phyloP scores from a whole-genome alignment of 2,888 invertebrate genomes.

The Nycteola revayana region DNA sequence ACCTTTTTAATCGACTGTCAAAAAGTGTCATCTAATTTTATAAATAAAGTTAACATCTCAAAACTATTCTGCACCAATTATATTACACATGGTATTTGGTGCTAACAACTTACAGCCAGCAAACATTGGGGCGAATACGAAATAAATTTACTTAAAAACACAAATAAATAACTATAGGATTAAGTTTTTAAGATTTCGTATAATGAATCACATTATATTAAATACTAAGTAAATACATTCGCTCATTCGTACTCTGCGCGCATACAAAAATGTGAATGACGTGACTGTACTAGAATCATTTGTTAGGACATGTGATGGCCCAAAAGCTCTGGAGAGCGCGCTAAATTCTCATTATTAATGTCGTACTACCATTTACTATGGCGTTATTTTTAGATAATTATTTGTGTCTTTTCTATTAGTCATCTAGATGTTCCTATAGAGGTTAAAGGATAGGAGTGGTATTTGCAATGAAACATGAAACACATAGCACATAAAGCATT shows the following conservation, averaged over 20 bases:
- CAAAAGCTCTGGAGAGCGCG: conserved; percentile 25
- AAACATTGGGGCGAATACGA: conserved; percentile 51
- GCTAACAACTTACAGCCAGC: conserved; percentile 58
- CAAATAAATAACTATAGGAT: conserved; percentile 68
- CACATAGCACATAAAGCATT: no score
- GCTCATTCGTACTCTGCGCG: conserved; percentile 60
- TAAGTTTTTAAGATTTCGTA: conserved; percentile 27
- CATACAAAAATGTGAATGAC: conserved; percentile 54
- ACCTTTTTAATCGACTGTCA: conserved; percentile 78
- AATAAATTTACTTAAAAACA: conserved; percentile 59
- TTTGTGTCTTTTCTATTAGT: no score
- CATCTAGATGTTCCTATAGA: no score
- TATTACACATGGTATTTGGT: conserved; percentile 53
- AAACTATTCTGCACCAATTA: conserved; percentile 58
- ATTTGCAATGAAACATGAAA: not conserved
- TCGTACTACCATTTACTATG: no score
- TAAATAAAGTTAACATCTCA: conserved; percentile 66
- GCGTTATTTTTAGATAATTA: no score
- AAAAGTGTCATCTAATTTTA: conserved; percentile 52
- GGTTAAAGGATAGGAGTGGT: conserved; percentile 31
- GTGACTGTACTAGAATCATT: conserved; percentile 55
- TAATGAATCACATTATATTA: conserved; percentile 42
- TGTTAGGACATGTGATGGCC: conserved; percentile 41
- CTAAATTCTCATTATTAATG: conserved; percentile 26
- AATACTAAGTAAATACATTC: conserved; percentile 77